Conservation (phyloP, 2,888 invertebrate species). For the Gerosis bhagava region DNA sequence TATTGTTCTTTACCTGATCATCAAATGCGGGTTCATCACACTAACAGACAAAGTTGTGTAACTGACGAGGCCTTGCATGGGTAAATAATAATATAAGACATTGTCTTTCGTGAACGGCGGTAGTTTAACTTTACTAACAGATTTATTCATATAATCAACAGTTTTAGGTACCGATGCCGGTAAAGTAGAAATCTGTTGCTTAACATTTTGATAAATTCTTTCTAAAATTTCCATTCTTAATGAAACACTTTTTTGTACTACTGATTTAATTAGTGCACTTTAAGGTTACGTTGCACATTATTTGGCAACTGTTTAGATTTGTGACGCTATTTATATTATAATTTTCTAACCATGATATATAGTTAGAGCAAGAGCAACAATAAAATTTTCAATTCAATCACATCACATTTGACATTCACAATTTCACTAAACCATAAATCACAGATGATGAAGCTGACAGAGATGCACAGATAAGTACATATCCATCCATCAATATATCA, state of each 20-base stretch:
- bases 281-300: conserved; percentile 67
- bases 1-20: conserved; percentile 85
- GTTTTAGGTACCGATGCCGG: conserved; percentile 59
- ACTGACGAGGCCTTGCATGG: conserved; percentile 88
- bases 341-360: conserved; percentile 22
- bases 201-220: conserved; percentile 58
- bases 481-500: no score
- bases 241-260: conserved; percentile 11
- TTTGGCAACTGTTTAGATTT: conserved; percentile 66
- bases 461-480: no score
- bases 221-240: conserved; percentile 66
- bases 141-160: conserved; percentile 62
- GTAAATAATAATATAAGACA: conserved; percentile 89
- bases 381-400: background rate
- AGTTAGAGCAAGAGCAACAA: background rate
- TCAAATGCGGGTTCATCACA: conserved; percentile 92
- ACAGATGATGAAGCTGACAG: no score
- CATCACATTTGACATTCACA: background rate
- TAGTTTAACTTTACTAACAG: conserved; percentile 65
- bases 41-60: conserved; percentile 91
- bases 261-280: conserved; percentile 41
- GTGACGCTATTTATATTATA: conserved; percentile 47
- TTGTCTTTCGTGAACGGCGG: conserved; percentile 88
- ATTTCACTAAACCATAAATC: no score
- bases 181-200: conserved; percentile 51